These are phyloP conservation scores for Cathartes aura DNA, from an alignment of 2,113 vertebrate species.

Conservation along the genomic window DNA sequence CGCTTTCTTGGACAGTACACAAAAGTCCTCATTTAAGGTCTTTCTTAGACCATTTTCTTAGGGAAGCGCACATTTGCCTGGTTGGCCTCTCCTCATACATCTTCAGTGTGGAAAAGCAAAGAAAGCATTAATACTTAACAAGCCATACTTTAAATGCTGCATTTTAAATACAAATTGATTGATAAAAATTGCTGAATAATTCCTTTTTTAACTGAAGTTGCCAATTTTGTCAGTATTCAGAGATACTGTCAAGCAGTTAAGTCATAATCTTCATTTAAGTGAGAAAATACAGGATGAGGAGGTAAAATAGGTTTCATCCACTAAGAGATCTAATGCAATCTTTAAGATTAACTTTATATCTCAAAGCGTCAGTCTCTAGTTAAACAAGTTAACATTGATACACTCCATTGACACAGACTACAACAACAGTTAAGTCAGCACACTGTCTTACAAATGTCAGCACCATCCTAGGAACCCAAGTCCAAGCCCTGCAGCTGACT, in stretches of 20 bases:
- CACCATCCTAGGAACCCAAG: background rate
- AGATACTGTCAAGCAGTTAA: background rate
- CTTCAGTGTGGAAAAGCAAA: background rate
- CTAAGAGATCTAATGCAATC: background rate
- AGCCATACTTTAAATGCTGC: background rate
- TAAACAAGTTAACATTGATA: background rate
- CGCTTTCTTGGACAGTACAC: accelerated
- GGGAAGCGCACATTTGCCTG: background rate
- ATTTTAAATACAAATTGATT: background rate
- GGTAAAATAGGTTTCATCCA: background rate
- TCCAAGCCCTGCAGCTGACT: background rate
- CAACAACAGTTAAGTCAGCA: background rate
- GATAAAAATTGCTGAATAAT: background rate
- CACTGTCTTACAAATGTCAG: background rate
- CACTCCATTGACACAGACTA: accelerated
- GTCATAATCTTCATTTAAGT: background rate
- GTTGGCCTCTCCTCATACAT: background rate
- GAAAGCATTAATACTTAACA: background rate
- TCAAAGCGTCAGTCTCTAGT: background rate
- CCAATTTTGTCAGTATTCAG: background rate
- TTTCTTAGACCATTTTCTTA: background rate
- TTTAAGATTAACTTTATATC: background rate
- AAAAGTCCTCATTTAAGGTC: background rate
- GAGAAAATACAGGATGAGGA: background rate
- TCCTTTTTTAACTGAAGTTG: background rate